Conservation (phyloP, 2,113 vertebrate genomes). For the Tapirus terrestris region DNA sequence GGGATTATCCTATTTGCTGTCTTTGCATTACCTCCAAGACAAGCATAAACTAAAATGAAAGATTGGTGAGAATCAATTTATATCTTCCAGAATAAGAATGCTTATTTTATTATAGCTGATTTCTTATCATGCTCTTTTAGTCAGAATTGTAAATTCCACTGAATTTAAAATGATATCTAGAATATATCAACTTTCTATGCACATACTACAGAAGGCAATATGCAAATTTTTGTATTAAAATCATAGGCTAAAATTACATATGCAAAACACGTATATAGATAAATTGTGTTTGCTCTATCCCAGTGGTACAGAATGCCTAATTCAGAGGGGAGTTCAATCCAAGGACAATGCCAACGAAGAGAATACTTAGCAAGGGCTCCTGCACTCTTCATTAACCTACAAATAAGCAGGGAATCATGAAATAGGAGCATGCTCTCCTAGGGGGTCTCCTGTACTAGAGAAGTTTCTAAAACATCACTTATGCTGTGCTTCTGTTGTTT, state of each 20-base stretch:
- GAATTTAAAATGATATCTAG: background rate
- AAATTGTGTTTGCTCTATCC: background rate
- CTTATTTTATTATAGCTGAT: background rate
- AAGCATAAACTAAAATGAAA: conserved; percentile 33
- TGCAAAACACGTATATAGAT: background rate
- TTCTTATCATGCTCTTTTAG: background rate
- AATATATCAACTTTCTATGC: background rate
- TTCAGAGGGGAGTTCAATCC: background rate
- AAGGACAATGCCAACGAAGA: background rate
- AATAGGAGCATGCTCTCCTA: background rate
- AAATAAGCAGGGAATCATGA: background rate
- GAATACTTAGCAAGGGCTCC: background rate
- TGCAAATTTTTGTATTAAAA: background rate
- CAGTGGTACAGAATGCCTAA: background rate
- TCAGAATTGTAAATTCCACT: background rate
- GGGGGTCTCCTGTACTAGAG: fast-evolving
- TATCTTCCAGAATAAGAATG: background rate
- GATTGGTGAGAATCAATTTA: background rate
- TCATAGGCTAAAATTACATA: background rate
- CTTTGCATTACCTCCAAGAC: background rate
- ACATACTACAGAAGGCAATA: background rate
- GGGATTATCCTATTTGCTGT: conserved; percentile 7
- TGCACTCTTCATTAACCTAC: background rate
- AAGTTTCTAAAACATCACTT: background rate
- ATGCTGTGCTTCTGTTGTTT: background rate